These are phyloP conservation scores for Saguinus imperator DNA, from an alignment of 2,113 vertebrate genomes.

Conservation along the genomic window DNA sequence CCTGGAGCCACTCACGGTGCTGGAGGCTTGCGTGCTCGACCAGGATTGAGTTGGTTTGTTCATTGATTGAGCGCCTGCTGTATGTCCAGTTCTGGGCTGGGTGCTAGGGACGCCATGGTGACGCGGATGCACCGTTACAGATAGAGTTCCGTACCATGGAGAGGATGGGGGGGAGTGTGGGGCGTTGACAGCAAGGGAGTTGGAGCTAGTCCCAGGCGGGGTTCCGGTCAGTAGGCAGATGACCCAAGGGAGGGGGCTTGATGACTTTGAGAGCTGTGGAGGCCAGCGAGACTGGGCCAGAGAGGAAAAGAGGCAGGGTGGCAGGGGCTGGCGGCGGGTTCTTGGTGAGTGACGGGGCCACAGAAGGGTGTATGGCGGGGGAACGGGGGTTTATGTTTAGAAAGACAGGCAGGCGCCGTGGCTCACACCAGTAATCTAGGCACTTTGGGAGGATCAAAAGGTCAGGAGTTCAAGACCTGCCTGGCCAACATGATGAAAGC, in stretches of 20 bases:
- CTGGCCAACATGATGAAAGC: too few relatives aligned
- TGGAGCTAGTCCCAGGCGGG: accelerated
- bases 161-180: too few relatives aligned
- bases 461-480: too few relatives aligned
- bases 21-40: neutral
- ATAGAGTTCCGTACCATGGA: accelerated
- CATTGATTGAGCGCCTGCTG: neutral
- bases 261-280: neutral
- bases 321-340: neutral
- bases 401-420: too few relatives aligned
- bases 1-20: accelerated
- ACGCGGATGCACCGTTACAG: accelerated
- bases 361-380: accelerated
- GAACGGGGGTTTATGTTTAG: neutral
- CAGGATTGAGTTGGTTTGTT: accelerated
- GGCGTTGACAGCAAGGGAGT: too few relatives aligned
- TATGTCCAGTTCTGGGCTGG: too few relatives aligned
- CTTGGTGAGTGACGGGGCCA: accelerated
- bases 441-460: too few relatives aligned
- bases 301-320: neutral
- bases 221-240: accelerated
- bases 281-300: neutral
- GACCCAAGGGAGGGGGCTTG: accelerated
- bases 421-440: too few relatives aligned
- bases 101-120: accelerated